Percentiles rank a stretch among this genome's conserved stretches.
Evolutionary conservation across 2,113 vertebrate genomes (phyloP).

Genomic region (Hassar affinis): DNA sequence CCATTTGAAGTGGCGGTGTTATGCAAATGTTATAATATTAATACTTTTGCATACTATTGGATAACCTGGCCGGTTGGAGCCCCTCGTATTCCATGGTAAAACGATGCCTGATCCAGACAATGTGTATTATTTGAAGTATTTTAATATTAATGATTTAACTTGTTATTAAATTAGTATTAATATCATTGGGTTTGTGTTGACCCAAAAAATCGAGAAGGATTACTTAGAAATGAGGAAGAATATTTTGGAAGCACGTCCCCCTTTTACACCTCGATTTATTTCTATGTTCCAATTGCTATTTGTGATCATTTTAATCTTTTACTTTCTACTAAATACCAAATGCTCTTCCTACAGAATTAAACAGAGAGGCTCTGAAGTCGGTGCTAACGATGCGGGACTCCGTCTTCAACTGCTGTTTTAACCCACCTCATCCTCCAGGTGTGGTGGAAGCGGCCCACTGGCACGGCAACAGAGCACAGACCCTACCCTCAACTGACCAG

Average conservation of each 20-base stretch:
- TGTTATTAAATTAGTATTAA: not conserved
- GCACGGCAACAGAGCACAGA: slow-evolving; percentile 68
- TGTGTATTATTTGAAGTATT: no score
- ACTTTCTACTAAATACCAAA: not conserved
- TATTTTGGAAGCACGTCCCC: not conserved
- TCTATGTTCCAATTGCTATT: not conserved
- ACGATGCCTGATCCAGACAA: not conserved
- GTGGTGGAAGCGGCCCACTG: slow-evolving; percentile 50
- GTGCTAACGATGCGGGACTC: slow-evolving; percentile 66
- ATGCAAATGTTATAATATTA: not conserved
- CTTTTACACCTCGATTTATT: not conserved
- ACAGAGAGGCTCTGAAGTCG: not conserved
- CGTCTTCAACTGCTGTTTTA: slow-evolving; percentile 75
- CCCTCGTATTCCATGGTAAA: not conserved
- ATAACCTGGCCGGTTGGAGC: not conserved
- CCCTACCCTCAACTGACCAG: slow-evolving; percentile 62
- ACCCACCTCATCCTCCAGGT: slow-evolving; percentile 73
- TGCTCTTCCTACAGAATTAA: not conserved
- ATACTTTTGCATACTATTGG: not conserved
- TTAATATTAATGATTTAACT: no score
- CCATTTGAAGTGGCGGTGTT: not conserved
- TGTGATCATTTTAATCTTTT: not conserved
- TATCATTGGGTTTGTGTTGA: not conserved
- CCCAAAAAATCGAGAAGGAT: not conserved
- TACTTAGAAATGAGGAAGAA: not conserved